phyloP scores from a whole-genome alignment of 1,140 invertebrate species.

The Drosophila ohnishii region DNA sequence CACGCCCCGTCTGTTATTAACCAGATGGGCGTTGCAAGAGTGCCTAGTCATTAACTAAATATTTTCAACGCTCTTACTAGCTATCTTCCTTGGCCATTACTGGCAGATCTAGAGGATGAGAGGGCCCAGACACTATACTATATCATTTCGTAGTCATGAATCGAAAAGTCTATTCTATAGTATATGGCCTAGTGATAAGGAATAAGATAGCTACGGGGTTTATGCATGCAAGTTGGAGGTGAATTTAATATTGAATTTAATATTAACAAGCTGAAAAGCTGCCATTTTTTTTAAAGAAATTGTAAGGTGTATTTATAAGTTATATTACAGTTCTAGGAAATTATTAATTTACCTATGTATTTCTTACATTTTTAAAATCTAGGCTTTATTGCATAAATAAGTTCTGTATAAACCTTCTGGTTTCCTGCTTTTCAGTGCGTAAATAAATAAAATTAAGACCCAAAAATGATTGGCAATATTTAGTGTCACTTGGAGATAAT shows the following conservation, averaged over 20 bases:
- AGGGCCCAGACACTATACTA: slow-evolving; percentile 3
- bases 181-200: slow-evolving; percentile 13
- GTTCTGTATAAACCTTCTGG: not conserved
- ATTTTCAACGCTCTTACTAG: slow-evolving; percentile 47
- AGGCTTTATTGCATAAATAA: not conserved
- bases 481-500: not conserved
- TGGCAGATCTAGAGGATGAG: slow-evolving; percentile 21
- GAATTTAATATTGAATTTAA: not conserved
- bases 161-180: slow-evolving; percentile 13
- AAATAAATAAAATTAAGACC: slow-evolving; percentile 5
- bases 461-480: slow-evolving; percentile 32
- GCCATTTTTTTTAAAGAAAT: too few relatives aligned
- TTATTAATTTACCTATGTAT: not conserved
- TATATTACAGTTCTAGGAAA: not conserved
- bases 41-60: slow-evolving; percentile 66
- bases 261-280: not conserved
- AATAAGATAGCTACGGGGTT: slow-evolving; percentile 3
- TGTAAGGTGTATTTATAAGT: not conserved
- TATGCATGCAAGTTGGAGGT: not conserved
- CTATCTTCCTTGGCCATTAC: slow-evolving; percentile 29
- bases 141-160: slow-evolving; percentile 11
- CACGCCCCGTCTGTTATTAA: slow-evolving; percentile 35
- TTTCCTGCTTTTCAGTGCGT: not conserved
- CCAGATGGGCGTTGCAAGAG: slow-evolving; percentile 2
- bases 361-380: not conserved